These are phyloP conservation scores for Lynx canadensis DNA, from an alignment of 2,113 vertebrate species.

Conservation along the genomic window DNA sequence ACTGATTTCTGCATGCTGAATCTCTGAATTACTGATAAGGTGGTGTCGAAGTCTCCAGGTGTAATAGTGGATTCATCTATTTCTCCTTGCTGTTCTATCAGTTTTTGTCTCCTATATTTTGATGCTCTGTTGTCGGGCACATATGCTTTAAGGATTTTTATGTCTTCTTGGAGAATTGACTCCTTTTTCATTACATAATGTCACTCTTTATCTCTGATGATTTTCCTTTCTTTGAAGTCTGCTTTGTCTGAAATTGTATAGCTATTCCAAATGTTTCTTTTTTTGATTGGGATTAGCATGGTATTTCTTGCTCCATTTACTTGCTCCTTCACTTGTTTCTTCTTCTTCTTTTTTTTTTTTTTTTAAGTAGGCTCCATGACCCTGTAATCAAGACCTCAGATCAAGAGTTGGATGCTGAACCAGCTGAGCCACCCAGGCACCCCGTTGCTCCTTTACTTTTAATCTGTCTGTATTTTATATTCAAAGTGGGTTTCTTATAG, in stretches of 20 bases:
- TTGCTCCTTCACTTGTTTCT: not conserved
- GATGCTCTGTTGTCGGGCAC: not conserved
- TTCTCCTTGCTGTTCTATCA: not conserved
- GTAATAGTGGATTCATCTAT: not conserved
- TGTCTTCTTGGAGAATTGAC: not conserved
- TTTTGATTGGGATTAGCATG: not conserved
- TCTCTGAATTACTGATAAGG: not conserved
- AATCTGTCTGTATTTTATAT: not conserved
- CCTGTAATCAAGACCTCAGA: too few species aligned
- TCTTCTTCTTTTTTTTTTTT: too few species aligned
- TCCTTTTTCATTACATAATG: not conserved
- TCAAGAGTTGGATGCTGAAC: too few species aligned
- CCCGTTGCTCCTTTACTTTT: not conserved
- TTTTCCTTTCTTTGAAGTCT: constrained; percentile 21
- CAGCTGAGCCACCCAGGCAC: too few species aligned
- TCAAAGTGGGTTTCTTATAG: not conserved
- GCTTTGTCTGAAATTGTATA: not conserved
- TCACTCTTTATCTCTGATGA: not conserved
- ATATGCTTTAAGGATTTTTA: not conserved
- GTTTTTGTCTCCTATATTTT: not conserved
- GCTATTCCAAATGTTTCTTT: not conserved
- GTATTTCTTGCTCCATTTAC: not conserved
- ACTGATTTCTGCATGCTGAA: not conserved
- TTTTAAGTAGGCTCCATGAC: too few species aligned
- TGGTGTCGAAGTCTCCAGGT: not conserved